Conservation (phyloP, 1,140 invertebrate genomes). For the Papilio dardanus region DNA sequence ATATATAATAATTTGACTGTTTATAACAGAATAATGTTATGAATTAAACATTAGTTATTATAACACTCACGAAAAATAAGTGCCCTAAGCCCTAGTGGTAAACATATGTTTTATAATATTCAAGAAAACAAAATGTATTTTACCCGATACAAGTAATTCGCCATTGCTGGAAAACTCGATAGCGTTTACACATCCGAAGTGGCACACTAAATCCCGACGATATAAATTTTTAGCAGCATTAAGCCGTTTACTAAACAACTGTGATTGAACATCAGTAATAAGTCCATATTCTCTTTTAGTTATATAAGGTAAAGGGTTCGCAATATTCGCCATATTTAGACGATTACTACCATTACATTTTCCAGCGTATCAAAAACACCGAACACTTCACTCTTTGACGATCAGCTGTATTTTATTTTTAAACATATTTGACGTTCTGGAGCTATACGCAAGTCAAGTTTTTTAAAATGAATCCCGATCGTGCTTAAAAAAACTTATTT, state of each 20-base stretch:
- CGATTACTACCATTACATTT: slow-evolving; percentile 76
- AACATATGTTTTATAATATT: not conserved
- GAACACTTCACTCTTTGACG: slow-evolving; percentile 57
- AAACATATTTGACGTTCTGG: slow-evolving; percentile 64
- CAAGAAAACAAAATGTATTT: slow-evolving; percentile 43
- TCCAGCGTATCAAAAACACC: slow-evolving; percentile 55
- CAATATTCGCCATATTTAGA: slow-evolving; percentile 76
- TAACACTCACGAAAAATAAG: not conserved
- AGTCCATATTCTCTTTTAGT: slow-evolving; percentile 70
- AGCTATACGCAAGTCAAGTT: slow-evolving; percentile 10
- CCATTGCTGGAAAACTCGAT: slow-evolving; percentile 96
- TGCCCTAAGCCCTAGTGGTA: too few relatives aligned
- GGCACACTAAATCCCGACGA: slow-evolving; percentile 92
- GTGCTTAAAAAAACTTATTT: not conserved
- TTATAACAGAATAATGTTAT: not conserved
- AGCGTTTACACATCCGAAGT: slow-evolving; percentile 98
- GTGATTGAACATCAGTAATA: slow-evolving; percentile 62
- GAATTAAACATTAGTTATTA: slow-evolving; percentile 5
- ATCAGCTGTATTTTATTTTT: slow-evolving; percentile 81
- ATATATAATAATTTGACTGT: not conserved
- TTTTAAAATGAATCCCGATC: not conserved
- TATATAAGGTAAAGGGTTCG: slow-evolving; percentile 70
- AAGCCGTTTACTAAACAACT: slow-evolving; percentile 86
- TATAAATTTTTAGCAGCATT: slow-evolving; percentile 88
- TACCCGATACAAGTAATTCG: slow-evolving; percentile 94